A percentile compares a stretch with the other conserved stretches of the same genome.
These are phyloP conservation scores for Drosophila ercepeae DNA, from an alignment of 1,140 invertebrate species.

Conservation along the genomic window DNA sequence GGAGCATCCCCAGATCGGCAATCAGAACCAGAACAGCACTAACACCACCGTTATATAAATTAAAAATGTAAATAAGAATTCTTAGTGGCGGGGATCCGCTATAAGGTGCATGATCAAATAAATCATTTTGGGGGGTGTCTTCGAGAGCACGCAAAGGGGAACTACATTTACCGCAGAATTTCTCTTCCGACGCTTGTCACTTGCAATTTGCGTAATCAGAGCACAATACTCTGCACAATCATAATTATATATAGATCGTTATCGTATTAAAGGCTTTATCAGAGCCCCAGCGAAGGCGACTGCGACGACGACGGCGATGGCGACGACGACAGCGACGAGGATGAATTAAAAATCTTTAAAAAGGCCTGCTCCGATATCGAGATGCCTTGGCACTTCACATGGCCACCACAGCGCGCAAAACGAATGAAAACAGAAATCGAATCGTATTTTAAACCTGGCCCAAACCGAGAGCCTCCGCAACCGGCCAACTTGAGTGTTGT, in stretches of 20 bases:
- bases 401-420: constrained; percentile 17
- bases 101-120: constrained; percentile 8
- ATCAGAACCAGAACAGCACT: constrained; percentile 45
- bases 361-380: constrained; percentile 3
- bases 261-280: constrained; percentile 42
- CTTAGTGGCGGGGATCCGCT: constrained; percentile 21
- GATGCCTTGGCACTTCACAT: constrained; percentile 57
- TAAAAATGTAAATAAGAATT: constrained; percentile 52
- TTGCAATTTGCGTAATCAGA: constrained; percentile 52
- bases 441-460: constrained; percentile 17
- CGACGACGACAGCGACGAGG: constrained; percentile 5
- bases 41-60: constrained; percentile 52
- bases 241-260: constrained; percentile 49
- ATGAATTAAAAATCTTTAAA: constrained; percentile 11
- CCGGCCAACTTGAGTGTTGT: not conserved
- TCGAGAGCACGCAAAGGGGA: not conserved
- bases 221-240: constrained; percentile 22
- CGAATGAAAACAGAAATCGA: constrained; percentile 16
- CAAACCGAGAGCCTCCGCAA: constrained; percentile 40
- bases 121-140: constrained; percentile 7
- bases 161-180: constrained; percentile 36
- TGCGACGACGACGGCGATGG: not conserved
- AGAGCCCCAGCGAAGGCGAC: constrained; percentile 20
- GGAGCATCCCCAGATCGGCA: constrained; percentile 42
- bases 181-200: constrained; percentile 33